Conservation (phyloP, 2,888 invertebrate species). For the Hecatera dysodea region DNA sequence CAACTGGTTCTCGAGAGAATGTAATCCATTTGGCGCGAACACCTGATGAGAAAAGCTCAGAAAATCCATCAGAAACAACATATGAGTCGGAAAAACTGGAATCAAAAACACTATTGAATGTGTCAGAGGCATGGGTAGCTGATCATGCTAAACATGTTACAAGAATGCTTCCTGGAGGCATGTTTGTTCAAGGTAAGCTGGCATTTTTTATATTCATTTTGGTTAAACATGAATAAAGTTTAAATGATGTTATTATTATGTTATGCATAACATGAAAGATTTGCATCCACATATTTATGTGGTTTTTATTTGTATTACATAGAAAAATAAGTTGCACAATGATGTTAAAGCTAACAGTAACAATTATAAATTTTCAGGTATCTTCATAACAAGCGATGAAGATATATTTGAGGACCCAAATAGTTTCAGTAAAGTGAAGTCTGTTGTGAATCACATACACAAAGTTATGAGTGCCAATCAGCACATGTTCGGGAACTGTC, state of each 20-base stretch:
- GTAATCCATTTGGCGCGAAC: conserved; percentile 95
- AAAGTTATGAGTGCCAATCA: conserved; percentile 90
- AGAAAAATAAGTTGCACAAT: neutral
- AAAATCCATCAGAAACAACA: conserved; percentile 79
- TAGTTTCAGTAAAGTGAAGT: conserved; percentile 90
- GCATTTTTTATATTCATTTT: neutral
- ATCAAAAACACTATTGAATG: conserved; percentile 87
- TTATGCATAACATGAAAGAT: conserved; percentile 1
- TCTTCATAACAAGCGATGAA: conserved; percentile 94
- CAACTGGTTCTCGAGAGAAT: conserved; percentile 92
- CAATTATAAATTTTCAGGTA: conserved; percentile 83
- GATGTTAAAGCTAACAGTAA: neutral
- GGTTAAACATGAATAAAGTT: conserved; percentile 16
- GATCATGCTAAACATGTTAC: conserved; percentile 96
- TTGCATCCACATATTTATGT: conserved; percentile 1
- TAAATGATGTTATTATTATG: neutral
- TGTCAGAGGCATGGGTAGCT: conserved; percentile 93
- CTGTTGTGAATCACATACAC: conserved; percentile 90
- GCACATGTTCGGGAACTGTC: conserved; percentile 91
- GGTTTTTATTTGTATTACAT: neutral
- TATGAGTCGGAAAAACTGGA: conserved; percentile 79
- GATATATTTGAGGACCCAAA: conserved; percentile 91
- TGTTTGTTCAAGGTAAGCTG: conserved; percentile 93
- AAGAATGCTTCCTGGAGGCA: conserved; percentile 97
- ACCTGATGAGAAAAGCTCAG: conserved; percentile 89